Conservation (phyloP, 2,888 invertebrate genomes). For the Thyatira batis region DNA sequence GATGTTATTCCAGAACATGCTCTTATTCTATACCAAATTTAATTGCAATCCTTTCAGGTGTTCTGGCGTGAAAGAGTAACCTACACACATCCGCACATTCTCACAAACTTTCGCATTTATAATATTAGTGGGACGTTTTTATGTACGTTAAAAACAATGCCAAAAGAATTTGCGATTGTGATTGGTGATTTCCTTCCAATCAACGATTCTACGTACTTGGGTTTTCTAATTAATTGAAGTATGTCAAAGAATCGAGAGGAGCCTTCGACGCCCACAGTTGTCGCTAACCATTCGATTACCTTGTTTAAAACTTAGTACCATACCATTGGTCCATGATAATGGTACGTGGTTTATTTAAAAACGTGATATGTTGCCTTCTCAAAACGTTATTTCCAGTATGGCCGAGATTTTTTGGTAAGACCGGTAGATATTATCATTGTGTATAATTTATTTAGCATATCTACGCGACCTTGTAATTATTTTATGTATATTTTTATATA, state of each 20-base stretch:
- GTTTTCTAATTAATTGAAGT: constrained; percentile 2
- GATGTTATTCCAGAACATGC: too few species aligned
- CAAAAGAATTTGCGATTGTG: too few species aligned
- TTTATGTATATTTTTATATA: constrained; percentile 3
- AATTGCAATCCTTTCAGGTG: too few species aligned
- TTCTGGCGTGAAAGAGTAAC: too few species aligned
- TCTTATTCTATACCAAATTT: too few species aligned
- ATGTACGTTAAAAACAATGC: too few species aligned
- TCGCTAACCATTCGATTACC: constrained; percentile 31
- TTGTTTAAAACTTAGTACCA: constrained; percentile 33
- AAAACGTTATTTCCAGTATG: constrained; percentile 30
- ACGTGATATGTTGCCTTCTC: constrained; percentile 27
- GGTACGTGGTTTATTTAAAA: constrained; percentile 30
- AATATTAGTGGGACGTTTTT: too few species aligned
- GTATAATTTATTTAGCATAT: not conserved
- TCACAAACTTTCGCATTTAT: too few species aligned
- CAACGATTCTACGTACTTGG: not conserved
- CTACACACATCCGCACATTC: too few species aligned
- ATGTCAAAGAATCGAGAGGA: constrained; percentile 7
- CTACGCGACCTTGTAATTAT: constrained; percentile 6
- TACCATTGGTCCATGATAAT: constrained; percentile 39
- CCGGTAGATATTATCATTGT: not conserved
- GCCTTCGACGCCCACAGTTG: constrained; percentile 46
- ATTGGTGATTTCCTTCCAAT: not conserved
- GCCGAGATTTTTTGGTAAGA: constrained; percentile 49